These are phyloP conservation scores for Aphaenogaster floridana DNA, from an alignment of 1,140 invertebrate species.

Conservation along the genomic window DNA sequence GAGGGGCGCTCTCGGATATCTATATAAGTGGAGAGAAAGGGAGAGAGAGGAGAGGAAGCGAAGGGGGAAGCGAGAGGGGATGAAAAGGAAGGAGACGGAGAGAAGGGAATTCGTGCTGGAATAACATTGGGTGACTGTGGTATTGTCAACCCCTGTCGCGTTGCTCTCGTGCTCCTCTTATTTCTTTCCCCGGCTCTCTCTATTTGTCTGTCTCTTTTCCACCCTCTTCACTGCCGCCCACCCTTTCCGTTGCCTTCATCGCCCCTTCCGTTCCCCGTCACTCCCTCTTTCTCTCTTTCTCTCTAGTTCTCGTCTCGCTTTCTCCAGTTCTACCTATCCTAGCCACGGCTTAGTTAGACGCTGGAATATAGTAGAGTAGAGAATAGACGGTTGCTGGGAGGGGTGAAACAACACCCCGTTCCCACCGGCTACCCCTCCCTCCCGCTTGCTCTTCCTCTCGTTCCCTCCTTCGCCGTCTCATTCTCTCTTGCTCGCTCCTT, in stretches of 20 bases:
- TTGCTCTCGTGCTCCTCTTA: slow-evolving; percentile 74
- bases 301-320: slow-evolving; percentile 49
- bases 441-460: slow-evolving; percentile 12
- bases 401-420: slow-evolving; percentile 85
- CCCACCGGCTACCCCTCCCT: slow-evolving; percentile 77
- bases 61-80: slow-evolving; percentile 43
- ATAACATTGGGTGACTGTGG: slow-evolving; percentile 85
- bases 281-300: slow-evolving; percentile 26
- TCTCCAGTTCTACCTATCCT: slow-evolving; percentile 80
- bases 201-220: slow-evolving; percentile 35
- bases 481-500: slow-evolving; percentile 28
- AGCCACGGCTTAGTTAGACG: slow-evolving; percentile 74
- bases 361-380: slow-evolving; percentile 63
- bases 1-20: slow-evolving; percentile 28
- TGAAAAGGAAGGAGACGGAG: slow-evolving; percentile 49
- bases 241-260: slow-evolving; percentile 19
- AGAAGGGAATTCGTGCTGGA: slow-evolving; percentile 80
- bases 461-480: slow-evolving; percentile 12
- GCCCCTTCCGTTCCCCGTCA: neutral
- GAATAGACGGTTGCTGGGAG: slow-evolving; percentile 76
- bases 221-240: slow-evolving; percentile 50
- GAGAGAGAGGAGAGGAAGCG: slow-evolving; percentile 31
- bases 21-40: slow-evolving; percentile 24
- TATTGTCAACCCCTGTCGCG: slow-evolving; percentile 83
- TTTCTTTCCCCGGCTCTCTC: slow-evolving; percentile 75